Evolutionary conservation across 2,888 invertebrate genomes (phyloP).

Genomic region (Agrotis segetum): DNA sequence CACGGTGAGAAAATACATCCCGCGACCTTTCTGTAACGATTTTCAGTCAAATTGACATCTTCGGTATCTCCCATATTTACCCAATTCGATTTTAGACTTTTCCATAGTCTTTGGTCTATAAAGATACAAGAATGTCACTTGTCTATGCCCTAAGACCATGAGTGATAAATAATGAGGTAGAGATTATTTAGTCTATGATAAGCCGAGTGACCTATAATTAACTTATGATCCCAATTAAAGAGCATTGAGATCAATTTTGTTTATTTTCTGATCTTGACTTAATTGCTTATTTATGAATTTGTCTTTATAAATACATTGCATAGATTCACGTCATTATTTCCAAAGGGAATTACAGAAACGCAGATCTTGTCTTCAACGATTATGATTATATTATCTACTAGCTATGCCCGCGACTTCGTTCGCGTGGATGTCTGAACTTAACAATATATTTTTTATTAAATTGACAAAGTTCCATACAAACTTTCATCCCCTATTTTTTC

Average conservation of each 20-base stretch:
- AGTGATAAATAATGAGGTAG: neutral
- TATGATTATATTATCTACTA: no score
- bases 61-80: neutral
- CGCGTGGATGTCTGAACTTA: no score
- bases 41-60: neutral
- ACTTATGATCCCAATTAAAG: slow-evolving; percentile 35
- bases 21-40: neutral
- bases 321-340: no score
- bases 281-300: slow-evolving; percentile 3
- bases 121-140: neutral
- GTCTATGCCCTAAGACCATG: neutral
- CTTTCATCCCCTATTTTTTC: no score
- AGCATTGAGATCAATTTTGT: slow-evolving; percentile 24
- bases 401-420: no score
- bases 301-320: no score
- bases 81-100: neutral
- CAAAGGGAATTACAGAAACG: no score
- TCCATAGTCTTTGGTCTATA: neutral
- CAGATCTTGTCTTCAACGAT: no score
- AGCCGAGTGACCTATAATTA: slow-evolving; percentile 4
- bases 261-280: slow-evolving; percentile 16
- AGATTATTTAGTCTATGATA: slow-evolving; percentile 20
- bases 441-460: no score
- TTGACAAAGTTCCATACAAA: no score
- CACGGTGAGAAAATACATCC: no score